These are phyloP conservation scores for Rhingia rostrata DNA, from an alignment of 2,888 invertebrate genomes.

Conservation along the genomic window DNA sequence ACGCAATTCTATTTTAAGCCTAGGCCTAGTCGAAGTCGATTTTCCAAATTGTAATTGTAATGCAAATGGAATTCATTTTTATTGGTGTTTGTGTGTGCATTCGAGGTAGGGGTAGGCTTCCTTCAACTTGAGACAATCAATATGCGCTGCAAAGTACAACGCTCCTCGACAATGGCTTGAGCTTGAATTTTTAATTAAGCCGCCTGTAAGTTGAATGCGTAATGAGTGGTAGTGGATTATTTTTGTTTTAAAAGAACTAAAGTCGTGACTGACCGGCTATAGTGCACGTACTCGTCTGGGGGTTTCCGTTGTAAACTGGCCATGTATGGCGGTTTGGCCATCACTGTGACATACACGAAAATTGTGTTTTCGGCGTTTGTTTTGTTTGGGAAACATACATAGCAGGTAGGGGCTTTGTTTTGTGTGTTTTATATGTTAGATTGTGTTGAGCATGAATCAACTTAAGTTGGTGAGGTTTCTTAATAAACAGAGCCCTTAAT, in stretches of 20 bases:
- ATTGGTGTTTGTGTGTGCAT: constrained; percentile 24
- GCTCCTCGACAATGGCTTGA: constrained; percentile 42
- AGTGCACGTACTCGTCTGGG: background rate
- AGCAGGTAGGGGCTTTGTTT: too few species aligned
- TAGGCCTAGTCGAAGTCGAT: constrained; percentile 11
- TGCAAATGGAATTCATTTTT: constrained; percentile 57
- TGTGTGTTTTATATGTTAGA: too few species aligned
- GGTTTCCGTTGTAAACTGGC: constrained; percentile 27
- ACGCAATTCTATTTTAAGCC: constrained; percentile 51
- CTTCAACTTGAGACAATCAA: constrained; percentile 47
- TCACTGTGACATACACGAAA: constrained; percentile 12
- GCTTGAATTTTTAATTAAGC: constrained; percentile 63
- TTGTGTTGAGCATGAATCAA: too few species aligned
- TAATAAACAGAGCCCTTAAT: too few species aligned
- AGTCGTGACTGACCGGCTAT: constrained; percentile 17
- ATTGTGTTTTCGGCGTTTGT: constrained; percentile 10
- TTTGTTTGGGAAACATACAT: too few species aligned
- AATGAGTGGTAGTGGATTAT: constrained; percentile 26
- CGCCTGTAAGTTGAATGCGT: constrained; percentile 52
- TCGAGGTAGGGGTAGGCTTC: constrained; percentile 53
- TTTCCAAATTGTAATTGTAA: constrained; percentile 35
- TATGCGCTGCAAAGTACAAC: constrained; percentile 44
- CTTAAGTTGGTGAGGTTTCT: too few species aligned
- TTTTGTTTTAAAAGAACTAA: constrained; percentile 35
- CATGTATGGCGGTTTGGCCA: background rate